These are phyloP conservation scores for Catharus minimus DNA, from an alignment of 2,113 vertebrate genomes.

Conservation along the genomic window DNA sequence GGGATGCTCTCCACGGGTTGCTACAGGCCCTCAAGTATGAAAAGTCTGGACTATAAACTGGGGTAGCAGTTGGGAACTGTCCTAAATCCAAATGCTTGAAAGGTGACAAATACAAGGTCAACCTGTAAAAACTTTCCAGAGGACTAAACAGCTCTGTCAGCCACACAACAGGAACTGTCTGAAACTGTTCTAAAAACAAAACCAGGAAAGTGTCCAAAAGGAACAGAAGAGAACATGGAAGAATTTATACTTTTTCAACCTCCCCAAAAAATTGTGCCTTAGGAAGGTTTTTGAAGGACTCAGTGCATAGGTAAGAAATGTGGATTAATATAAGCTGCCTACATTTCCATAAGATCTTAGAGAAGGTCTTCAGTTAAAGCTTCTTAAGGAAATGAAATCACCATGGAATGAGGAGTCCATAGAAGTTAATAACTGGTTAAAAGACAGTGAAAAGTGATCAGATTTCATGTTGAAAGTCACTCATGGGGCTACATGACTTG, in stretches of 20 bases:
- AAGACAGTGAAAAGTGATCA: background rate
- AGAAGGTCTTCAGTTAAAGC: background rate
- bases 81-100: background rate
- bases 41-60: background rate
- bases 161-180: rapidly evolving
- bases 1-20: background rate
- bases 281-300: background rate
- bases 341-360: background rate
- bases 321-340: background rate
- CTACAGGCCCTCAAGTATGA: background rate
- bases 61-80: background rate
- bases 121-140: background rate
- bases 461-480: background rate
- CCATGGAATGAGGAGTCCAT: background rate
- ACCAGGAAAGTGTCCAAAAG: background rate
- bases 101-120: background rate
- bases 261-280: background rate
- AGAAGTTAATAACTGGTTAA: background rate
- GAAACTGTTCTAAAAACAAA: background rate
- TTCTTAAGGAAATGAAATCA: background rate
- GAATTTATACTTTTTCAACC: background rate
- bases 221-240: background rate
- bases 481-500: background rate
- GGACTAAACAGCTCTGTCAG: background rate
- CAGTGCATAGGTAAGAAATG: background rate